Evolutionary conservation across 92 coral and sea anemone species (phyloP).

Genomic region (Umimayanthus chanpuru): DNA sequence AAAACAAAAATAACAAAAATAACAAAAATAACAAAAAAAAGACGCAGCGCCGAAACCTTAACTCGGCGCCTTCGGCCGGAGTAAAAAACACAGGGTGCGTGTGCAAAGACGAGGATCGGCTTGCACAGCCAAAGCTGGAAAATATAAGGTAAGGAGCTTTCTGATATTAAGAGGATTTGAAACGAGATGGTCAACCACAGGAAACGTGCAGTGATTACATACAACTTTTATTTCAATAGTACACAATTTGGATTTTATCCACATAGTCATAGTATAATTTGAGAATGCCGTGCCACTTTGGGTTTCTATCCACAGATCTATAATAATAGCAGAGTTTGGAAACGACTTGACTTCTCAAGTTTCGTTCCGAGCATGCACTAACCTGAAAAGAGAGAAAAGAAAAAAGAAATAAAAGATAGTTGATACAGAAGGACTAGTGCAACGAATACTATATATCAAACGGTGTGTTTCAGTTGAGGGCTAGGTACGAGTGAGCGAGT

Average conservation of each 20-base stretch:
- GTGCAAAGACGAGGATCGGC: not conserved
- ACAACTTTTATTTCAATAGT: slow-evolving; percentile 40
- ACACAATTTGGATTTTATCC: slow-evolving; percentile 41
- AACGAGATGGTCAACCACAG: slow-evolving; percentile 12
- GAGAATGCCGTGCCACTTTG: slow-evolving; percentile 30
- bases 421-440: not conserved
- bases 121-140: not conserved
- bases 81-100: not conserved
- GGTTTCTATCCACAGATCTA: slow-evolving; percentile 36
- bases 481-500: not conserved
- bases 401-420: slow-evolving; percentile 13
- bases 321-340: slow-evolving; percentile 35
- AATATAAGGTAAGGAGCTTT: not conserved
- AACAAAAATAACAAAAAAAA: too few relatives aligned
- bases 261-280: slow-evolving; percentile 27
- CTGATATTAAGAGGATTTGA: not conserved
- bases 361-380: slow-evolving; percentile 51
- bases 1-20: too few relatives aligned
- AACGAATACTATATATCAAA: not conserved
- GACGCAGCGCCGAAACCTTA: too few relatives aligned
- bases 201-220: slow-evolving; percentile 38
- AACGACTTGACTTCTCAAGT: slow-evolving; percentile 46
- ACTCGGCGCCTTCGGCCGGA: too few relatives aligned
- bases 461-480: slow-evolving; percentile 15
- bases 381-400: slow-evolving; percentile 36